Conservation (phyloP, 1,140 invertebrate species). For the Andrena cerasifolii region DNA sequence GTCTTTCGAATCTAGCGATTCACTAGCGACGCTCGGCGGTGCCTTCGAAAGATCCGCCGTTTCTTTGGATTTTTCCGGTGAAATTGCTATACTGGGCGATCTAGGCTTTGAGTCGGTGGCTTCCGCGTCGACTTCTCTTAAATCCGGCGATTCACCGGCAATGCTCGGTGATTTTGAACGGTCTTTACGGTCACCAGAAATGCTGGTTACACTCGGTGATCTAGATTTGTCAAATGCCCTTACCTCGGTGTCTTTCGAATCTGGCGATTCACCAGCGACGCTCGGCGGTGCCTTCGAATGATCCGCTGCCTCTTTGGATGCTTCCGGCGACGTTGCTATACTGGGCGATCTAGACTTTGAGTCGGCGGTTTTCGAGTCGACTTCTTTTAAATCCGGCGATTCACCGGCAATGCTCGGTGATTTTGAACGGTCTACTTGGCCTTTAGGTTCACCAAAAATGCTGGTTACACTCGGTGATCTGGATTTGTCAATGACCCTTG, state of each 20-base stretch:
- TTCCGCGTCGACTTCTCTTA: too few relatives aligned
- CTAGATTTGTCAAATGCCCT: slow-evolving; percentile 22
- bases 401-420: neutral
- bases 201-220: slow-evolving; percentile 41
- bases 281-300: too few relatives aligned
- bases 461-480: slow-evolving; percentile 48
- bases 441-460: neutral
- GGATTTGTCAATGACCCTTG: neutral
- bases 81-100: too few relatives aligned
- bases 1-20: too few relatives aligned
- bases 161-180: slow-evolving; percentile 48
- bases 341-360: slow-evolving; percentile 36
- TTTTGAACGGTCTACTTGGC: too few relatives aligned
- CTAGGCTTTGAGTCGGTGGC: too few relatives aligned
- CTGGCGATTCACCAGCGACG: neutral
- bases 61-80: too few relatives aligned
- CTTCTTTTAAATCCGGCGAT: neutral
- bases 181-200: slow-evolving; percentile 34
- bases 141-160: slow-evolving; percentile 7
- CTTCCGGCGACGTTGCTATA: too few relatives aligned
- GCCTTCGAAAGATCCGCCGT: too few relatives aligned
- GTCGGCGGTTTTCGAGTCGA: slow-evolving; percentile 28
- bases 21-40: too few relatives aligned
- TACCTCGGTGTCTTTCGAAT: neutral
- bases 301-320: too few relatives aligned